A percentile compares a stretch with the other conserved stretches of the same genome.
Conservation (phyloP, 2,113 vertebrate species). For the Prunella himalayana region DNA sequence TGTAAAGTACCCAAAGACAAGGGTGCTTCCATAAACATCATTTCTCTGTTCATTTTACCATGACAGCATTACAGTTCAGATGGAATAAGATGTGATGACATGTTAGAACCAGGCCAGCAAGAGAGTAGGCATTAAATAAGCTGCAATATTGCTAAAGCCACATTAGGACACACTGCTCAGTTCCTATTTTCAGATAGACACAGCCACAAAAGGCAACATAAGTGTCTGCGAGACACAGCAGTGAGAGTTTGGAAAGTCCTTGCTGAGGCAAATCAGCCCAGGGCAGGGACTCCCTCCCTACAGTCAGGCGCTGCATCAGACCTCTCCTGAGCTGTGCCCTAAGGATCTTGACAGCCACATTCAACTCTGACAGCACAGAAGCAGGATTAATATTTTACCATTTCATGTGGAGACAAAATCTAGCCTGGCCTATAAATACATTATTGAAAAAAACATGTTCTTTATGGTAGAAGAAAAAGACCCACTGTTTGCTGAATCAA, state of each 20-base stretch:
- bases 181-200: background rate
- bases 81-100: background rate
- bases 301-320: accelerated
- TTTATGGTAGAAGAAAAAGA: background rate
- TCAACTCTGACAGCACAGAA: background rate
- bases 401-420: background rate
- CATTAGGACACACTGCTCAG: background rate
- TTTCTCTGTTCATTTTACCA: background rate
- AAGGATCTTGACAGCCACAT: background rate
- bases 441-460: background rate
- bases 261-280: background rate
- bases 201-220: background rate
- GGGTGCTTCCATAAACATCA: background rate
- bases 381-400: background rate
- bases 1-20: background rate
- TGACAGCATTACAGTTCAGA: background rate
- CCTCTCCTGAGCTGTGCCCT: background rate
- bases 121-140: background rate
- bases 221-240: accelerated
- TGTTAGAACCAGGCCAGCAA: background rate
- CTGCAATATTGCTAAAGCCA: background rate
- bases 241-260: background rate
- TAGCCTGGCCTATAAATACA: background rate
- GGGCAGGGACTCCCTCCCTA: background rate
- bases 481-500: accelerated